These are phyloP conservation scores for Coccyzus lansbergi DNA, from an alignment of 2,797 vertebrate genomes.

Conservation along the genomic window DNA sequence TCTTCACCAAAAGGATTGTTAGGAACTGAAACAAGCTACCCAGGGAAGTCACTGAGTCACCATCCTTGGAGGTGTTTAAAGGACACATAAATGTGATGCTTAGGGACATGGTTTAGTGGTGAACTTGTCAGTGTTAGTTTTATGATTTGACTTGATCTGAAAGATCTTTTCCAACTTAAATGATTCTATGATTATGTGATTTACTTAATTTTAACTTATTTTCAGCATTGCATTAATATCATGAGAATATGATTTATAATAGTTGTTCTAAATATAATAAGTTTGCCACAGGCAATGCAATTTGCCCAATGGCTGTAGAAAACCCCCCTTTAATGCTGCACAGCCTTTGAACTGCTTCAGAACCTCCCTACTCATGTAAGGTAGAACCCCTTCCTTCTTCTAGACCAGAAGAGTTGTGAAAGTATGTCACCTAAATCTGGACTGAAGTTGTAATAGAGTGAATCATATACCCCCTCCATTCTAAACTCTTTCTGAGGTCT, in stretches of 20 bases:
- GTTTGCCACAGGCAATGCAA: neutral
- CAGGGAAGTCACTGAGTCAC: no score
- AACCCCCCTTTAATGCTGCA: neutral
- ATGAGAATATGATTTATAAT: neutral
- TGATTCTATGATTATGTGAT: neutral
- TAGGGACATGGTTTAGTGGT: no score
- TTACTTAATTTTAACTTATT: neutral
- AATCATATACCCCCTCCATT: accelerated
- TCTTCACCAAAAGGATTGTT: no score
- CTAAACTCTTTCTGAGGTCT: neutral
- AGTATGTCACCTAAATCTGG: neutral
- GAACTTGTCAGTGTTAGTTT: no score
- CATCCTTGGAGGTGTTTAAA: no score
- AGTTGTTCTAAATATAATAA: neutral
- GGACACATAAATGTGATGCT: no score
- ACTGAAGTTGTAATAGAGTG: neutral
- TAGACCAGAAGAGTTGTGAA: neutral
- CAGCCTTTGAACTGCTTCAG: neutral
- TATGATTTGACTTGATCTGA: no score
- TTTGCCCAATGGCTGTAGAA: neutral
- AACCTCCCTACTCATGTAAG: neutral
- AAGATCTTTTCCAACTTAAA: no score
- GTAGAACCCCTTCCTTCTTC: neutral
- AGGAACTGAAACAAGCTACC: no score
- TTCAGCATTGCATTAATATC: neutral